Percentiles rank a stretch among this genome's conserved stretches.
Evolutionary conservation across 2,797 vertebrate species (phyloP).

Genomic region (Halcyon leucocephala): DNA sequence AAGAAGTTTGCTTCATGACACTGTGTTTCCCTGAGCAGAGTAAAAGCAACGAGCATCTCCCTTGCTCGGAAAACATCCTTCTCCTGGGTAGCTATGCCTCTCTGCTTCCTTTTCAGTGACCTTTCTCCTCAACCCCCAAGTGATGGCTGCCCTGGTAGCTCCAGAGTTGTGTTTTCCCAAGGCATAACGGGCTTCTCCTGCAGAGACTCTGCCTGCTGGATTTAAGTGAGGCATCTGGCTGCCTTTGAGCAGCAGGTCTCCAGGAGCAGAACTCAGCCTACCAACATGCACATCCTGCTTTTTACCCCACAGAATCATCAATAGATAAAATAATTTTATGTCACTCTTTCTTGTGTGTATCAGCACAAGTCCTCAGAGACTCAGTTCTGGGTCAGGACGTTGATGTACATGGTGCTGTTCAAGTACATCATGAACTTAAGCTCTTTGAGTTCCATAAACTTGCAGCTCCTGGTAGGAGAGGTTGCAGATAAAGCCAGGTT

Average conservation of each 20-base stretch:
- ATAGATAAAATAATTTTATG: background rate
- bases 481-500: background rate
- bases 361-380: background rate
- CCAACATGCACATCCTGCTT: background rate
- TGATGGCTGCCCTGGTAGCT: background rate
- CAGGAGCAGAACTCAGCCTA: background rate
- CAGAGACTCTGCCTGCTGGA: background rate
- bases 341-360: background rate
- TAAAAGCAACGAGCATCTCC: background rate
- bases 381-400: background rate
- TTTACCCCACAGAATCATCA: background rate
- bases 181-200: background rate
- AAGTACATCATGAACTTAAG: background rate
- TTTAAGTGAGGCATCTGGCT: background rate
- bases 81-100: background rate
- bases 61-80: background rate
- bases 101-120: background rate
- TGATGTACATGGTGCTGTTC: background rate
- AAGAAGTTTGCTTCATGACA: background rate
- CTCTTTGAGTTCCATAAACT: background rate
- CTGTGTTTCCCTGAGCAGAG: background rate
- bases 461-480: background rate
- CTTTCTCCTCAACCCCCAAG: accelerated
- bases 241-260: background rate
- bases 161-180: background rate